A percentile compares a stretch with the other conserved stretches of the same genome.
These are phyloP conservation scores for Rhinopomastus cyanomelas DNA, from an alignment of 2,113 vertebrate species.

Conservation along the genomic window DNA sequence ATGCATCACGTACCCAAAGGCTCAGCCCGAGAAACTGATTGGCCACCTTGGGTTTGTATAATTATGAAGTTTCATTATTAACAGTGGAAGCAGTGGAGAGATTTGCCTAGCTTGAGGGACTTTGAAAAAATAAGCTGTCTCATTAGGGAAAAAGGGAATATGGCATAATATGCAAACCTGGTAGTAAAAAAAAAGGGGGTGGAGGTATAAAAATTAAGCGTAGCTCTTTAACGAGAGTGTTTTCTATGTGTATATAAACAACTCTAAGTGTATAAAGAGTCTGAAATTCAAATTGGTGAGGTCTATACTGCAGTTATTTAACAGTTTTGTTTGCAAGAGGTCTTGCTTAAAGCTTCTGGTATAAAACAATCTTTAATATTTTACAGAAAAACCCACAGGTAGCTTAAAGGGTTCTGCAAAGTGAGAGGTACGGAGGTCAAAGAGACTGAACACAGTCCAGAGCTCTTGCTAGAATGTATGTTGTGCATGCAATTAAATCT, in stretches of 20 bases:
- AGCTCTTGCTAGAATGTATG: constrained; percentile 82
- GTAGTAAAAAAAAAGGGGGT: constrained; percentile 65
- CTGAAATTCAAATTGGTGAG: constrained; percentile 54
- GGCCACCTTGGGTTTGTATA: constrained; percentile 86
- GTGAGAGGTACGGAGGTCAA: constrained; percentile 72
- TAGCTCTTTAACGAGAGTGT: constrained; percentile 53
- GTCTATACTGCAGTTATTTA: constrained; percentile 35
- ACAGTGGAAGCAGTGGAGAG: constrained; percentile 80
- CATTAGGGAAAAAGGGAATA: constrained; percentile 82
- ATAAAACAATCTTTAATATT: constrained; percentile 77
- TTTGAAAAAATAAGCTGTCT: constrained; percentile 85
- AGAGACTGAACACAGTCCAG: constrained; percentile 80
- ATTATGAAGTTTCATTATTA: constrained; percentile 90
- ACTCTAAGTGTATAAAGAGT: constrained; percentile 34
- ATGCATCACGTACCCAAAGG: constrained; percentile 84
- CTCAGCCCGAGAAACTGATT: constrained; percentile 81
- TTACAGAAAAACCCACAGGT: constrained; percentile 82
- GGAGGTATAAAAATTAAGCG: constrained; percentile 62
- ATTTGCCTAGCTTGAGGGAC: constrained; percentile 85
- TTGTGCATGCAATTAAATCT: constrained; percentile 91
- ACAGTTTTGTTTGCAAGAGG: constrained; percentile 41
- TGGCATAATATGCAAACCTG: constrained; percentile 85
- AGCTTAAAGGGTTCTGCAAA: constrained; percentile 77
- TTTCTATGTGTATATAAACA: constrained; percentile 32
- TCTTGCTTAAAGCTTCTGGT: constrained; percentile 69